Percentiles rank a stretch among this genome's conserved stretches.
Conservation (phyloP, 2,888 invertebrate species). For the Mythimna vitellina region DNA sequence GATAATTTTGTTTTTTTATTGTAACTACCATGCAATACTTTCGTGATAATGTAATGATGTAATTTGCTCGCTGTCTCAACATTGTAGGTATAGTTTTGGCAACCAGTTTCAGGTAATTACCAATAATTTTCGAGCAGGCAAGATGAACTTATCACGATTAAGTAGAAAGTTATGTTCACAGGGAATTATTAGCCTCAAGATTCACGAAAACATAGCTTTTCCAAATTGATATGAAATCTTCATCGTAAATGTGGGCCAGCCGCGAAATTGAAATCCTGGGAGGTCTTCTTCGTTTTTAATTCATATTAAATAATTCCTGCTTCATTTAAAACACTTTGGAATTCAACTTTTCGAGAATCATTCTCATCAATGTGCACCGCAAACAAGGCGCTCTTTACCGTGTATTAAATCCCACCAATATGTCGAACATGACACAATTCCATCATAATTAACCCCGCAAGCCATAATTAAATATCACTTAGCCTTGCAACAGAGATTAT, state of each 20-base stretch:
- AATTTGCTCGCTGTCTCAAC: slow-evolving; percentile 34
- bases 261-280: slow-evolving; percentile 32
- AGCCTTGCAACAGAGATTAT: slow-evolving; percentile 56
- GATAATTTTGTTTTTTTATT: slow-evolving; percentile 54
- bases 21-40: slow-evolving; percentile 55
- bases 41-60: slow-evolving; percentile 59
- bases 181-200: slow-evolving; percentile 50
- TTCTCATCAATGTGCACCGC: slow-evolving; percentile 4
- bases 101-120: slow-evolving; percentile 55
- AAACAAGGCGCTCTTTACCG: slow-evolving; percentile 36
- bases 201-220: slow-evolving; percentile 43
- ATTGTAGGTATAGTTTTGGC: slow-evolving; percentile 52
- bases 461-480: slow-evolving; percentile 61
- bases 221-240: slow-evolving; percentile 57
- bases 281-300: slow-evolving; percentile 42
- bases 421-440: slow-evolving; percentile 51
- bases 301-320: neutral
- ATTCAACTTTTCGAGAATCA: neutral
- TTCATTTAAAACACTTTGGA: slow-evolving; percentile 3
- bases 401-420: slow-evolving; percentile 33
- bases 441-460: slow-evolving; percentile 49
- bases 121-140: slow-evolving; percentile 44
- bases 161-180: slow-evolving; percentile 54
- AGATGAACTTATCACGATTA: slow-evolving; percentile 62
- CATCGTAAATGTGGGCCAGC: slow-evolving; percentile 19